Base-by-base conservation (phyloP, 2,113 vertebrate species). In the Salvelinus namaycush region DNA sequence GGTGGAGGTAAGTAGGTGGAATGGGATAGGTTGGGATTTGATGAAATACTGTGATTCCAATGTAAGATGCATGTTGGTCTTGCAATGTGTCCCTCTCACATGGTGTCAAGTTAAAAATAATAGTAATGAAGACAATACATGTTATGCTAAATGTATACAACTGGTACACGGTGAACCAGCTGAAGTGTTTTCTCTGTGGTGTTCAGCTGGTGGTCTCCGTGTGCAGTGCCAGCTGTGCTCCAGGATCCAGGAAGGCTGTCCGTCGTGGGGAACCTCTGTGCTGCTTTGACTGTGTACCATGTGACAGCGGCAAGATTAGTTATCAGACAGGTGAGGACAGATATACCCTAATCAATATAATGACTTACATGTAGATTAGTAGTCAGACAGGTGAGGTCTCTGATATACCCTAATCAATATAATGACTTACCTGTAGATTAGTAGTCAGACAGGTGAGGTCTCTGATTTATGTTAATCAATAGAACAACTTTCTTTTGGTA, bases 211-310 rank as follows among this genome's bases (percentile, higher is more conserved):
- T 92, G 22, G 48, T 81, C 6, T 93, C 93, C 70, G 83, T 88
- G 66, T 94, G 93, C 65, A 90, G 84, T 26, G 51, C 70, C 20
- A 87, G 87, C 1, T 94, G 93, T 34, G 72, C 85, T 3, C 87
- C 87, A 51, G 93, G 93, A 24, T 93, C 79, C 68, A 82, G 93
- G 31, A 86, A 90, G 79, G 92, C 93, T 71, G 81, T 79, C 0
- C 85, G 82, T 8, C 79, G 54, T 44, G 82, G 89, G 62, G 77
- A 93, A 70, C 89, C 93, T 18, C 68, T 77, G 49, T 93, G 93
- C 76, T 94, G 93, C 79, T 93, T 93, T 83, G 93, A 93, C 73
- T 94, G 93, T 85, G 79, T 93, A 67, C 87, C 86, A 7, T 94
- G 93, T 78, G 88, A 90, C 60, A 90, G 93, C 9, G 93, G 92